Base-by-base conservation (phyloP, 1,140 invertebrate species). In the Sarcophaga peregrina region DNA sequence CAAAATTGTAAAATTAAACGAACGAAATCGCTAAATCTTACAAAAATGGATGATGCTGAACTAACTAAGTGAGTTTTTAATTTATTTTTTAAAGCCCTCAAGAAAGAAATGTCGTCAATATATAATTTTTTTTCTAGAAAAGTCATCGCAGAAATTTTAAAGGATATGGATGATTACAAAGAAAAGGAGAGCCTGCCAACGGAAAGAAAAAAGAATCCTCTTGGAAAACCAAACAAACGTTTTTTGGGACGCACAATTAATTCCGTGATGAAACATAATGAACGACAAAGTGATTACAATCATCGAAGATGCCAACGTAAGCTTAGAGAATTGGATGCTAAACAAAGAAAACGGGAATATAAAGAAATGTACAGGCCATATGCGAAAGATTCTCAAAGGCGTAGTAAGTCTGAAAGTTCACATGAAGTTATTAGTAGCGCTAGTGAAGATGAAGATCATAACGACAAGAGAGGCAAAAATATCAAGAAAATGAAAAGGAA, bases 161-260 rank as follows among this genome's bases (percentile, higher is more conserved):
- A 20, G n/a, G 75, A 78, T 11, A 78, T 78, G 47, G 9, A 25
- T 50, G 48, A 50, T n/a, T 50, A 78, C 11, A 78, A 78, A 20
- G 75, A 78, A 50, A 11, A n/a, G 7, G 75, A 50, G 20, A 52
- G n/a, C 15, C 3, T 78, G 48, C 20, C 58, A 3, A 86, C 85
- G 15, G 87, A 89, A 17, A 84, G 87, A 9, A 89, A 89, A 84
- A 87, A 88, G 15, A 89, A 89, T 86, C 87, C 87, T 0, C 62
- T 89, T n/a, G 87, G 85, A 8, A 89, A 86, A 76, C 73, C 87
- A 46, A 89, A 89, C 73, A 89, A 89, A 82, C 83, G 83, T 17
- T 89, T 89, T 72, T 52, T 89, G 0, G 87, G 85, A 1, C 83
- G 87, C 5, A 89, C 87, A 1, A 85, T 89, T 15, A 85, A 84